Base-by-base conservation (phyloP, 2,888 invertebrate species). In the Thymelicus sylvestris region DNA sequence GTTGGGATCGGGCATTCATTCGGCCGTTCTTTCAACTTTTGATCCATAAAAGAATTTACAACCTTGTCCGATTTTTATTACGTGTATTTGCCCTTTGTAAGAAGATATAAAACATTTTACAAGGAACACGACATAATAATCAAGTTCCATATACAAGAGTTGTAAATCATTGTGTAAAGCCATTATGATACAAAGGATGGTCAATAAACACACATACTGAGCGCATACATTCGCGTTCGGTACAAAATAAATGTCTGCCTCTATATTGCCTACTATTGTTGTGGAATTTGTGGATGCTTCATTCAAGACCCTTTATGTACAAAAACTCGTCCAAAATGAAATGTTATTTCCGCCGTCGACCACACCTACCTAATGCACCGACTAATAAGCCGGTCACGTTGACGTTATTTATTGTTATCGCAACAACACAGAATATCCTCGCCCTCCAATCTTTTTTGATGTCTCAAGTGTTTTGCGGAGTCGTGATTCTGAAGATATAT, bases 331-430 rank as follows among this genome's bases (percentile, higher is more conserved):
- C 79, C 75, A 77, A 84, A 84, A 85, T 81, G 78, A 86, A 85
- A 82, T 85, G 80, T 86, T 83, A 83, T 85, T 86, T 81, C 82
- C 78, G 81, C 80, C 78, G 80, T 75, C 74, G 79, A 83, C 79
- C 83, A 82, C 81, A 83, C 86, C 83, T 82, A 80, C 82, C 80
- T 81, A 91, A 92, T 89, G 85, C 86, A 86, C 85, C 87, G 74
- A 89, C 89, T 91, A 92, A 91, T 89, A 93, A 88, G 85, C 92
- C 75, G 87, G 91, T 92, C 92, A 91, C 91, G 92, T 91, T 87
- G 87, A 80, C 82, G 81, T 91, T 91, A 91, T 92, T 92, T 92
- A 91, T 92, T 89, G 88, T 89, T 90, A 87, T 88, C 82, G 89
- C 85, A 86, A 87, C 83, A 87, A 85, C 84, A 86, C 83, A 84